Evolutionary conservation across 1,140 invertebrate genomes (phyloP).

Genomic region (Ooceraea biroi): DNA sequence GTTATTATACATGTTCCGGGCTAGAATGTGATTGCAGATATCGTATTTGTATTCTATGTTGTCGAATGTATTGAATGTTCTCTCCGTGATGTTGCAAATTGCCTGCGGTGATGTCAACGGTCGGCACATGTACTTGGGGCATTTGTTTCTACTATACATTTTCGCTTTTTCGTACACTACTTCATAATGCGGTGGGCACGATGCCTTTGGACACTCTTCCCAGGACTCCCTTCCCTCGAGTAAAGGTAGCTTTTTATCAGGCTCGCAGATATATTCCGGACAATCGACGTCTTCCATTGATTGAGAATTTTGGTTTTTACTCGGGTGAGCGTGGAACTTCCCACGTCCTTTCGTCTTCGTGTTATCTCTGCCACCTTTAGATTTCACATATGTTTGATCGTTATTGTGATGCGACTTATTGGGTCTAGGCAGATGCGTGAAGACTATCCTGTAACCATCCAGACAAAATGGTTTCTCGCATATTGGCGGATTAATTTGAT

Average conservation of each 20-base stretch:
- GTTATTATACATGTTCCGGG: constrained; percentile 87
- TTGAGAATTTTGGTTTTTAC: neutral
- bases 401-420: neutral
- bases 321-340: constrained; percentile 19
- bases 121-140: constrained; percentile 88
- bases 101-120: constrained; percentile 88
- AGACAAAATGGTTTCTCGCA: constrained; percentile 87
- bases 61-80: constrained; percentile 93
- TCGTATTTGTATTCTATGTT: constrained; percentile 92
- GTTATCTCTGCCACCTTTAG: neutral
- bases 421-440: constrained; percentile 67
- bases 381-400: constrained; percentile 35
- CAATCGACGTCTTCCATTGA: constrained; percentile 77
- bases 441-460: constrained; percentile 86
- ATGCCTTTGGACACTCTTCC: constrained; percentile 86
- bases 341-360: constrained; percentile 14
- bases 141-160: constrained; percentile 75
- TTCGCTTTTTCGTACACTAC: constrained; percentile 78
- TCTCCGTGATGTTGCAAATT: constrained; percentile 91
- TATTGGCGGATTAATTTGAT: constrained; percentile 17
- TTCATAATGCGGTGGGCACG: constrained; percentile 88
- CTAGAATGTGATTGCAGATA: constrained; percentile 92
- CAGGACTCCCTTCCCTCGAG: constrained; percentile 73
- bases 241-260: constrained; percentile 81
- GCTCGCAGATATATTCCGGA: constrained; percentile 87